A percentile compares a stretch with the other conserved stretches of the same genome.
These are phyloP conservation scores for Diplogasteroides magnus DNA, from an alignment of 1,140 invertebrate species.

Conservation along the genomic window DNA sequence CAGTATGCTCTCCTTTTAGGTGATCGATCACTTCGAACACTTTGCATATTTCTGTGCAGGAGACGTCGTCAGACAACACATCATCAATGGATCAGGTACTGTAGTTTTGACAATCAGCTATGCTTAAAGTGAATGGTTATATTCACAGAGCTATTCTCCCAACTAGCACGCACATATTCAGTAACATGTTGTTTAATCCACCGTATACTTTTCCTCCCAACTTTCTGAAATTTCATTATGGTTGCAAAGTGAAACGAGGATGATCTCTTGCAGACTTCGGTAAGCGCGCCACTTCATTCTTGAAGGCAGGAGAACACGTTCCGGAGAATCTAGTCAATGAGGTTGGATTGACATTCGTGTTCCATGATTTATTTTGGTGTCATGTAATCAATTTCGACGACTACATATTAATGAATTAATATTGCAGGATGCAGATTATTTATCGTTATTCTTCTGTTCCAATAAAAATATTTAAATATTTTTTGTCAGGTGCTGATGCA, in stretches of 20 bases:
- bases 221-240: no score
- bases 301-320: background rate
- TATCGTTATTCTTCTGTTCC: no score
- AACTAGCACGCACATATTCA: no score
- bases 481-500: background rate
- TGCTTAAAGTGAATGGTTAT: no score
- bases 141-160: no score
- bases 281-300: background rate
- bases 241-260: no score
- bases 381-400: background rate
- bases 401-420: background rate
- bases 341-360: background rate
- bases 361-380: background rate
- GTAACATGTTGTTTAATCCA: no score
- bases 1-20: no score
- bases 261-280: background rate
- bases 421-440: background rate
- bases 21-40: background rate
- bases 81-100: background rate
- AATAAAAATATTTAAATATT: background rate
- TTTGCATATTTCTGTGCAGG: background rate
- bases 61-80: background rate
- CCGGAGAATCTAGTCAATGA: background rate
- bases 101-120: no score
- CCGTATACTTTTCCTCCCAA: no score